A percentile compares a stretch with the other conserved stretches of the same genome.
These are phyloP conservation scores for Cydia strobilella DNA, from an alignment of 1,140 invertebrate genomes.

Conservation along the genomic window DNA sequence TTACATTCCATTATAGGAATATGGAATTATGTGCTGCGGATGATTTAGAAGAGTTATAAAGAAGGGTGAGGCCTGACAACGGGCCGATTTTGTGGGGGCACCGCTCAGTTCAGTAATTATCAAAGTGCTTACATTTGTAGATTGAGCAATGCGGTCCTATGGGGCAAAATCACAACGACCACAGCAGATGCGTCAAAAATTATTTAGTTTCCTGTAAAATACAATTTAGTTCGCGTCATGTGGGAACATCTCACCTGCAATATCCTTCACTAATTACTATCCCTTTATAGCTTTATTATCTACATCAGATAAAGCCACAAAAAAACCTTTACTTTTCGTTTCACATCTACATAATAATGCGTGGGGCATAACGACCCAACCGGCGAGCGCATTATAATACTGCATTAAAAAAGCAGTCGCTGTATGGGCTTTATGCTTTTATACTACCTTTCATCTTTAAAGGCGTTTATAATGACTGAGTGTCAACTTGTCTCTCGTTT, in stretches of 20 bases:
- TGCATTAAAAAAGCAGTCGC: constrained; percentile 22
- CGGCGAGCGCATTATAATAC: constrained; percentile 50
- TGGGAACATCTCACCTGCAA: constrained; percentile 63
- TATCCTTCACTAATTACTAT: constrained; percentile 66
- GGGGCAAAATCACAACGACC: constrained; percentile 25
- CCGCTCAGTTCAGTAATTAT: constrained; percentile 45
- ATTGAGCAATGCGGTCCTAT: constrained; percentile 35
- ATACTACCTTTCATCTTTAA: constrained; percentile 13
- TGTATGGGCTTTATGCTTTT: constrained; percentile 1
- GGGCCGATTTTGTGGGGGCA: constrained; percentile 10
- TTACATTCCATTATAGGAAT: constrained; percentile 67
- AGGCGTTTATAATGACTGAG: constrained; percentile 55
- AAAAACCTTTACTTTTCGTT: constrained; percentile 68
- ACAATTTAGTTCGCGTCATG: constrained; percentile 42
- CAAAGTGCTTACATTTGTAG: constrained; percentile 51
- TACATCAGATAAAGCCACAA: constrained; percentile 64
- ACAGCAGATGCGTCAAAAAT: constrained; percentile 29
- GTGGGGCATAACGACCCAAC: constrained; percentile 66
- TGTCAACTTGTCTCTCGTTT: constrained; percentile 52
- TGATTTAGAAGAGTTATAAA: constrained; percentile 32
- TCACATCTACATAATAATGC: constrained; percentile 77
- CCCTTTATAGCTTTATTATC: constrained; percentile 55
- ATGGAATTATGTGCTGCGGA: constrained; percentile 30
- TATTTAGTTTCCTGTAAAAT: constrained; percentile 23
- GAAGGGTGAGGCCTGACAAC: neutral